Conservation (phyloP, 2,888 invertebrate species). For the Tenthredo mesomela region DNA sequence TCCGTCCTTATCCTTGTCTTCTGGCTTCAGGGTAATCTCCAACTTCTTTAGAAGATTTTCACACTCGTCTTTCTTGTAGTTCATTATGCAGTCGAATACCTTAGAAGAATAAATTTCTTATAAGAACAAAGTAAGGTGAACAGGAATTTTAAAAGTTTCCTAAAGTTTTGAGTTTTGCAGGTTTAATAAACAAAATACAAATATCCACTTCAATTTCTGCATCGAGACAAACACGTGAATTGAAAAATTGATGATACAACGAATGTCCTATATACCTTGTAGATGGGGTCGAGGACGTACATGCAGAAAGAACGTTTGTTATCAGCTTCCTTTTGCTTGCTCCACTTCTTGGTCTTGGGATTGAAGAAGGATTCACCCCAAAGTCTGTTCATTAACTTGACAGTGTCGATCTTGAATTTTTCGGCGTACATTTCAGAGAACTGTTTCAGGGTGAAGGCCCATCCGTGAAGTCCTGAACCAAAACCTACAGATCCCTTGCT, state of each 20-base stretch:
- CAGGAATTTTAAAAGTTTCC: background rate
- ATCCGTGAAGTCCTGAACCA: conserved; percentile 99
- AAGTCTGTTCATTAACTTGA: conserved; percentile 97
- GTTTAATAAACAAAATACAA: too few relatives aligned
- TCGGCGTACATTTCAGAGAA: conserved; percentile 99
- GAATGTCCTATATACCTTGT: conserved; percentile 86
- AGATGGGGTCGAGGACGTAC: conserved; percentile 99
- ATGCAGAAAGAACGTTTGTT: conserved; percentile 99
- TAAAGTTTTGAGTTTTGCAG: background rate
- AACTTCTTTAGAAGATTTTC: conserved; percentile 93
- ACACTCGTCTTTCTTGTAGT: conserved; percentile 97
- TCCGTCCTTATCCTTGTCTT: conserved; percentile 98
- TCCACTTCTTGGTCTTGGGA: conserved; percentile 98
- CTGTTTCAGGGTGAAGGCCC: conserved; percentile 99
- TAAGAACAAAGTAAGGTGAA: conserved; percentile 14
- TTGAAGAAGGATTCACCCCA: conserved; percentile 99
- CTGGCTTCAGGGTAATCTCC: conserved; percentile 93
- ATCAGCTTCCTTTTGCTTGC: conserved; percentile 92
- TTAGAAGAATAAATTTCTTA: conserved; percentile 63
- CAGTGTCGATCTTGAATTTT: conserved; percentile 98
- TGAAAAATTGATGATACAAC: background rate
- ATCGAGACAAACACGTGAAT: background rate
- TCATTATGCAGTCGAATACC: conserved; percentile 92
- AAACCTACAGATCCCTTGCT: conserved; percentile 99
- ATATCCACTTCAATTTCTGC: background rate